Base-by-base conservation (phyloP, 2,888 invertebrate genomes). In the Poecilobothrus nobilitatus region DNA sequence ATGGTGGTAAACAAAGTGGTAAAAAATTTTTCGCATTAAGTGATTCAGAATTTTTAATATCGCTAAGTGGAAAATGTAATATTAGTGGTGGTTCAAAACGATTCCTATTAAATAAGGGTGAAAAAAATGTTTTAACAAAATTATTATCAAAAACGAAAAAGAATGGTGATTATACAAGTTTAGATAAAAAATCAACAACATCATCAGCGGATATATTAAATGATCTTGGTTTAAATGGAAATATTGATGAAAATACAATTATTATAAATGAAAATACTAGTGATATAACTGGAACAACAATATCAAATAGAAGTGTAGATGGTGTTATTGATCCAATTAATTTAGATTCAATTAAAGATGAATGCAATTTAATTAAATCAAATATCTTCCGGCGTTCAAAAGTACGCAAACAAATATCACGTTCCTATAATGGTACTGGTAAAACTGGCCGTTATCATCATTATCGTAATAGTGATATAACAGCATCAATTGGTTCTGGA, bases 21-120 rank as follows among this genome's bases (percentile, higher is more conserved):
- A 72, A 69, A 74, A 81, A 79, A 72, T 71, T 78, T 3, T 77
- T 79, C 33, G 81, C 82, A 2, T 71, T 78, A 18, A 82, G 82
- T 72, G 82, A 82, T 69, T 82, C 81, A 1, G 82, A 82, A 68
- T 82, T 82, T 70, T 70, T 81, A 20, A 76, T 78, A 63, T 77
- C 76, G 18, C 75, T 76, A 63, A 73, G 74, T 21, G 78, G 76
- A 0, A 76, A 74, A 68, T 53, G 53, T 70, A 73, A 6, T 75
- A 74, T 70, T 72, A 75, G 33, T 71, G 72, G 8, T 10, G 22
- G 3, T 18, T n/a, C 18, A 65, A 69, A 5, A 69, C 69, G 3
- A 22, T 21, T 22, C 9, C 6, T 68, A 72, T 67, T 66, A 72
- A 71, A 63, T 37, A 79, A 80, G 68, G 77, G 74, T 22, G 76